Evolutionary conservation across 2,888 invertebrate species (phyloP), one percentile per base, ranked within the genome.

Genomic region (Eupeodes luniger): DNA sequence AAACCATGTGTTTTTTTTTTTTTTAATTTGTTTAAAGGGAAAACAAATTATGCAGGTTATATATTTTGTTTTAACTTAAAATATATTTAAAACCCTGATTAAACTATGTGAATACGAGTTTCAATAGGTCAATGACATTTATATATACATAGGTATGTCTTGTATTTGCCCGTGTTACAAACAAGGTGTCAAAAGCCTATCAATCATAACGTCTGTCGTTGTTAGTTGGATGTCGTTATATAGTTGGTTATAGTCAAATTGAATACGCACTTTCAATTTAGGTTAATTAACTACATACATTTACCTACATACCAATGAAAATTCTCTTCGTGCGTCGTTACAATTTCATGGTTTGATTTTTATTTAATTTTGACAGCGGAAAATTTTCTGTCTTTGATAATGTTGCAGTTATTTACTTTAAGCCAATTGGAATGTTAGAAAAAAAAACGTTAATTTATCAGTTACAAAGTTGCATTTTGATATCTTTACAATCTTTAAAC

Each of bases 131-230:
- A 55, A 55, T 69, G 69, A 69, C 69, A 55, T 53, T 34, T 4
- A 9, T 7, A 36, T 0, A 40, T 5, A 9, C 5, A 40, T 40
- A 7, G 40, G 40, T 40, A 40, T 9, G 1, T 40, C 9, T 40
- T 12, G 14, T 40, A 11, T 69, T 53, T 11, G 27, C 5, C 4
- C 40, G 53, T 40, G 11, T 69, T 40, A 36, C 53, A 53, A 69
- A 51, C 53, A 53, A 69, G 69, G 69, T 69, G 69, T 69, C 40
- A 69, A 69, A 69, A 69, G 53, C 12, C 53, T 7, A 69, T 69
- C 69, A 69, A 69, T 53, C 69, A 69, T 53, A 69, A 40, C 69
- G 36, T 67, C 14, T 14, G 11, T 40, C 40, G 40, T 40, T 9
- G 40, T 40, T 40, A 1, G 40, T 40, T 9, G 40, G 40, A 4